Conservation (phyloP, 1,140 invertebrate genomes). For the Drosophila ananassae region DNA sequence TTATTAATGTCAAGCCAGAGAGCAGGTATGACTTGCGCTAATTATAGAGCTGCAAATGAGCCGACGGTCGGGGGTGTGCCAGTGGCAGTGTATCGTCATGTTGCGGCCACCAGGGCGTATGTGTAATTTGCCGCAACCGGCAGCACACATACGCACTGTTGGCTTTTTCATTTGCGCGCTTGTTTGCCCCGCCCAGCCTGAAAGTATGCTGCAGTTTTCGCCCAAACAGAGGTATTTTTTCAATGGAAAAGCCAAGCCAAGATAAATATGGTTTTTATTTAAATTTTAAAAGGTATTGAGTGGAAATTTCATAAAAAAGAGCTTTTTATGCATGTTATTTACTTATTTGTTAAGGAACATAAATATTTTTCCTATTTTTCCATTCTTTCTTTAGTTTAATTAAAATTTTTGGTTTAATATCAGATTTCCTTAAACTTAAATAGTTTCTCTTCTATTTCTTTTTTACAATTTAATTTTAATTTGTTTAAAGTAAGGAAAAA, state of each 20-base stretch:
- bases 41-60: slow-evolving; percentile 46
- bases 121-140: slow-evolving; percentile 24
- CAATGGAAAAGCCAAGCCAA: neutral
- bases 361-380: no score
- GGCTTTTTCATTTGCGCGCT: neutral
- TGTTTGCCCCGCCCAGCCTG: neutral
- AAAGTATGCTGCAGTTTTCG: slow-evolving; percentile 31
- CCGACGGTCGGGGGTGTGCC: slow-evolving; percentile 11
- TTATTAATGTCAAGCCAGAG: slow-evolving; percentile 5
- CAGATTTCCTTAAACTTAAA: no score
- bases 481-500: no score
- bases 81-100: neutral
- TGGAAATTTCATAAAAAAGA: no score
- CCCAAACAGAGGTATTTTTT: neutral
- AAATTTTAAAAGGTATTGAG: no score
- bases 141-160: slow-evolving; percentile 36
- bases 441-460: no score
- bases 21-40: slow-evolving; percentile 35
- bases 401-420: no score
- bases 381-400: no score
- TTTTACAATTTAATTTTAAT: no score
- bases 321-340: no score
- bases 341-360: no score
- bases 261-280: no score
- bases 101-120: slow-evolving; percentile 33